A percentile compares a stretch with the other conserved stretches of the same genome.
These are phyloP conservation scores for Lamellibrachia columna DNA, from an alignment of 2,888 invertebrate genomes.

Conservation along the genomic window DNA sequence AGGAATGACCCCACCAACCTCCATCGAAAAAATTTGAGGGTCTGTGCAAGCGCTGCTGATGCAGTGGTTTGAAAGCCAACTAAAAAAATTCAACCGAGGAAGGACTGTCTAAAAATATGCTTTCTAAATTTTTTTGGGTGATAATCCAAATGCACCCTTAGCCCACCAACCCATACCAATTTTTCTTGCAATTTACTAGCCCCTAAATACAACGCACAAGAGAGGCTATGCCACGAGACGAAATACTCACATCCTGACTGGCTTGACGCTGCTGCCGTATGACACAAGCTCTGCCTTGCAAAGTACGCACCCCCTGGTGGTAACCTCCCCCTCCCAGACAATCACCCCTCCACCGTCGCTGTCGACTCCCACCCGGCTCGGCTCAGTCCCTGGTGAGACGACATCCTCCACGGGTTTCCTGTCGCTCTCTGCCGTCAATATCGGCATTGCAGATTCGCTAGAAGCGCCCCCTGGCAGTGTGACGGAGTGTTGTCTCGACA, in stretches of 20 bases:
- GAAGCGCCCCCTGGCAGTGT: neutral
- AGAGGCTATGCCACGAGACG: neutral
- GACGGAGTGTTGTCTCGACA: neutral
- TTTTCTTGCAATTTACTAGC: no score
- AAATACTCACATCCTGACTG: slow-evolving; percentile 32
- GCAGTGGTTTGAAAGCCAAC: no score
- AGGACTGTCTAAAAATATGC: no score
- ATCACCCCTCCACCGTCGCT: slow-evolving; percentile 26
- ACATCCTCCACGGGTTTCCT: neutral
- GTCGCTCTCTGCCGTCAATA: neutral
- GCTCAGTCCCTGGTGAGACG: neutral
- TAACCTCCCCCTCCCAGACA: slow-evolving; percentile 33
- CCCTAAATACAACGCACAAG: neutral
- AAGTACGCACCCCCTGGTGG: slow-evolving; percentile 22
- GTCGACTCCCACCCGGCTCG: slow-evolving; percentile 24
- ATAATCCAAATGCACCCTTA: no score
- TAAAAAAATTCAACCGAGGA: no score
- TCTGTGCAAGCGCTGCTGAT: no score
- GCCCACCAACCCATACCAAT: no score
- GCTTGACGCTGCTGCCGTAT: slow-evolving; percentile 25
- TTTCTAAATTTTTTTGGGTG: no score
- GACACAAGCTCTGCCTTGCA: slow-evolving; percentile 32
- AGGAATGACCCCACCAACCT: no score
- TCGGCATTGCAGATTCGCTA: neutral
- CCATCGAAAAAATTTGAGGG: no score